These are phyloP conservation scores for Hemicentrotus pulcherrimus DNA, from an alignment of 35 echinoderm and acorn worm species.

Conservation along the genomic window DNA sequence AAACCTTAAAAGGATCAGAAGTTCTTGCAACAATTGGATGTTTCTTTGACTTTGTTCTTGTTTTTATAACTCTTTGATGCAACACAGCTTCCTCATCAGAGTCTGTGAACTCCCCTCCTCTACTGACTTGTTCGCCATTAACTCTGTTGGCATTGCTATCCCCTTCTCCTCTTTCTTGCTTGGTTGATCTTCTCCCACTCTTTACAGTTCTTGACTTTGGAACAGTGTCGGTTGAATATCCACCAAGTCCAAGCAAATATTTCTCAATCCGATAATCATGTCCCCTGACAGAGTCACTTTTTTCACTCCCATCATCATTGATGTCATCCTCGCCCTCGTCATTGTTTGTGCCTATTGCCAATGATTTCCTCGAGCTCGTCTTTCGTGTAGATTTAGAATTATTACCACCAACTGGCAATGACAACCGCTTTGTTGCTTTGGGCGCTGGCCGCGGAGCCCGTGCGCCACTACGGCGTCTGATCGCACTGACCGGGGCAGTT, in stretches of 20 bases:
- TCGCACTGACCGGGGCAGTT: slow-evolving; percentile 45
- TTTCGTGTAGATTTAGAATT: not conserved
- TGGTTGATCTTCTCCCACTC: slow-evolving; percentile 20
- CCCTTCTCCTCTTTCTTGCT: not conserved
- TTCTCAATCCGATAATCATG: not conserved
- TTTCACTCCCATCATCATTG: slow-evolving; percentile 31
- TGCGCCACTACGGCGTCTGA: slow-evolving; percentile 23
- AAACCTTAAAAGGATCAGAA: not conserved
- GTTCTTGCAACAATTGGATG: not conserved
- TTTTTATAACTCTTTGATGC: not conserved
- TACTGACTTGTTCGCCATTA: not conserved
- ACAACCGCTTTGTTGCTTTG: slow-evolving; percentile 19
- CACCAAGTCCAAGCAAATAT: not conserved
- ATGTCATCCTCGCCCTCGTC: slow-evolving; percentile 21
- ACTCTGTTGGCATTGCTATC: not conserved
- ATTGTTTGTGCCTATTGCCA: not conserved
- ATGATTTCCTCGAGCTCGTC: slow-evolving; percentile 5
- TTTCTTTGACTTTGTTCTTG: slow-evolving; percentile 7
- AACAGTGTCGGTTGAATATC: not conserved
- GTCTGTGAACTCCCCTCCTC: slow-evolving; percentile 17
- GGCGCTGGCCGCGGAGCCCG: slow-evolving; percentile 29
- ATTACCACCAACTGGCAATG: slow-evolving; percentile 23
- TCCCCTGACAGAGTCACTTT: not conserved
- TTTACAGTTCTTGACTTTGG: not conserved
- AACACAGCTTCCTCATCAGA: slow-evolving; percentile 21